Evolutionary conservation across 2,797 vertebrate species (phyloP).

Genomic region (Anisognathus igniventris): DNA sequence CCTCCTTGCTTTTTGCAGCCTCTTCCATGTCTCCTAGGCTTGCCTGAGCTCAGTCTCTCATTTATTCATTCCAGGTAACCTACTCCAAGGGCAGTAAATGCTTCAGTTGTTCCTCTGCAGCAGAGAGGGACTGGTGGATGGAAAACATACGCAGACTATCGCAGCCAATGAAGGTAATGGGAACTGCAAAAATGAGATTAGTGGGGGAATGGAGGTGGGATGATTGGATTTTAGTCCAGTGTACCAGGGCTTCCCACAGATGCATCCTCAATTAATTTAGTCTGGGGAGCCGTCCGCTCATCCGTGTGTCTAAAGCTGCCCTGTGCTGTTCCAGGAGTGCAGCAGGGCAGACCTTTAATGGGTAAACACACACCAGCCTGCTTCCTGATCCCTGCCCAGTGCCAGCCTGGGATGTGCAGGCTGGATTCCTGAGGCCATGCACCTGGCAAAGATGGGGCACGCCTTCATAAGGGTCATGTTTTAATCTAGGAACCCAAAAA

Average conservation of each 20-base stretch:
- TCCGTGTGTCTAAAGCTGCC: background rate
- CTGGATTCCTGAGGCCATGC: background rate
- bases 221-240: conserved; percentile 22
- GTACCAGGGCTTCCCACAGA: conserved; percentile 7
- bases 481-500: background rate
- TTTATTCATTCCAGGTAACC: conserved; percentile 81
- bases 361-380: rapidly evolving
- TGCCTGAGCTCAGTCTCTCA: conserved; percentile 13
- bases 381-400: background rate
- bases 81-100: conserved; percentile 93
- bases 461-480: background rate
- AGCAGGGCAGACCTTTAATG: background rate
- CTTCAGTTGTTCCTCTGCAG: conserved; percentile 91
- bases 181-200: background rate
- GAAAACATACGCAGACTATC: conserved; percentile 92
- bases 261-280: conserved; percentile 27
- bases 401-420: background rate
- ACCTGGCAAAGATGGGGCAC: background rate
- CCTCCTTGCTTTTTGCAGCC: background rate
- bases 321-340: background rate
- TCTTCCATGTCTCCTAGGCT: background rate
- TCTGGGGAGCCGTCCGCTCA: background rate
- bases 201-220: background rate
- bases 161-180: conserved; percentile 92
- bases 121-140: conserved; percentile 98